Percentiles rank a stretch among this genome's conserved stretches.
Evolutionary conservation across 2,888 invertebrate species (phyloP).

Genomic region (Cantharis lateralis): DNA sequence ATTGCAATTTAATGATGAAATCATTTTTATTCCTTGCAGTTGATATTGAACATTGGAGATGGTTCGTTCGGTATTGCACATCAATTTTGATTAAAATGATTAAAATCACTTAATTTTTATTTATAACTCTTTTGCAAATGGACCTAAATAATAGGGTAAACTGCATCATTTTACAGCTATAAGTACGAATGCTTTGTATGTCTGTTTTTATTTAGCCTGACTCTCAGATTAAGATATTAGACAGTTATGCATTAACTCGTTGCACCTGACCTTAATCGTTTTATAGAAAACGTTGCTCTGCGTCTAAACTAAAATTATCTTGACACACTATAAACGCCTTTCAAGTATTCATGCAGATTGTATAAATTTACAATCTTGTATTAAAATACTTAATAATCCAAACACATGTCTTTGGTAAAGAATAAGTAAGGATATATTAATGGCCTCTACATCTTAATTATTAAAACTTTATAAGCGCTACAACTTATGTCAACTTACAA

Average conservation of each 20-base stretch:
- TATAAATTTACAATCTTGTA: slow-evolving; percentile 5
- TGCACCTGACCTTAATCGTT: slow-evolving; percentile 36
- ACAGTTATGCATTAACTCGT: slow-evolving; percentile 35
- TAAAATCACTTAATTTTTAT: background rate
- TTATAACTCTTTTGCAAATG: background rate
- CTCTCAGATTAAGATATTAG: slow-evolving; percentile 37
- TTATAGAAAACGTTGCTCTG: slow-evolving; percentile 28
- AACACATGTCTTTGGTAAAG: background rate
- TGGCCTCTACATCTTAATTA: background rate
- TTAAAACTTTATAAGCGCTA: background rate
- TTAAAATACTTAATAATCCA: background rate
- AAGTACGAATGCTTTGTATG: slow-evolving; percentile 26
- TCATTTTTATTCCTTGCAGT: background rate
- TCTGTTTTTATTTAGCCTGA: slow-evolving; percentile 21
- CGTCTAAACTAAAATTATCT: slow-evolving; percentile 19
- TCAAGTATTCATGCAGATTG: background rate
- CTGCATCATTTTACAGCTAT: slow-evolving; percentile 36
- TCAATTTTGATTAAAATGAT: background rate
- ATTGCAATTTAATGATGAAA: background rate
- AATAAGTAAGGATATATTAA: background rate
- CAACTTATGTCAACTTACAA: background rate
- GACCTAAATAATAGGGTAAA: background rate
- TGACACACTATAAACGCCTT: slow-evolving; percentile 10
- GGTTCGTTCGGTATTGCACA: background rate
- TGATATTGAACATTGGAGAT: background rate